Evolutionary conservation across 2,113 vertebrate genomes (phyloP).

Genomic region (Trogon melanurus): DNA sequence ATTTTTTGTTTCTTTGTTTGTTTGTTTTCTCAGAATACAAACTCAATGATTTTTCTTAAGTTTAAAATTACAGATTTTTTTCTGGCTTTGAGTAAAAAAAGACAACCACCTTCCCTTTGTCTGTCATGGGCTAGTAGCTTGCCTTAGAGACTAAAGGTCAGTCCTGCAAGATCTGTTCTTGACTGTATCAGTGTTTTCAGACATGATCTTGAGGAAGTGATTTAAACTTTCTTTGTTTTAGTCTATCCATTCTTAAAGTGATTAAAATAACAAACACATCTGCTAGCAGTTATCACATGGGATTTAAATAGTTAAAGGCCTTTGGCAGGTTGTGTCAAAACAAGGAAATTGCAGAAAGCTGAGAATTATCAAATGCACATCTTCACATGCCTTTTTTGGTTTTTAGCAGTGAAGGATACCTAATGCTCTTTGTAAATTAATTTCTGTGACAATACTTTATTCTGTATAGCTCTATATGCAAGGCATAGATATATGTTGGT

Average conservation of each 20-base stretch:
- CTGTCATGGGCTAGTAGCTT: not conserved
- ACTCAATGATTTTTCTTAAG: not conserved
- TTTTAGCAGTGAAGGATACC: not conserved
- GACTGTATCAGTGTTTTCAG: not conserved
- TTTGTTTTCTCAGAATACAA: not conserved
- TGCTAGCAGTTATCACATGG: not conserved
- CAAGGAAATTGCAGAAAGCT: not conserved
- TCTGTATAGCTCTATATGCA: not conserved
- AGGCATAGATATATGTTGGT: not conserved
- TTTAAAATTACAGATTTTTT: not conserved
- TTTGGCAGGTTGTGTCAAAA: not conserved
- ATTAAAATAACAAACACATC: not conserved
- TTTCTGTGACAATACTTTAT: not conserved
- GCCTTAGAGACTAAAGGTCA: not conserved
- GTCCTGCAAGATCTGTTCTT: not conserved
- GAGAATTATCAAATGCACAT: not conserved
- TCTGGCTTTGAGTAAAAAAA: not conserved
- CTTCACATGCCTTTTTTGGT: not conserved
- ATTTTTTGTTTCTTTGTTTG: not conserved
- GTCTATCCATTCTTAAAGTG: not conserved
- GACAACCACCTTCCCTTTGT: not conserved
- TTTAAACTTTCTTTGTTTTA: not conserved
- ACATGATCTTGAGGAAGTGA: not conserved
- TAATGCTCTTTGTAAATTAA: not conserved
- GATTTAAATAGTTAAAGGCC: not conserved